Percentiles rank a stretch among this genome's conserved stretches.
Conservation (phyloP, 2,113 vertebrate species). For the Gallinago undulata region DNA sequence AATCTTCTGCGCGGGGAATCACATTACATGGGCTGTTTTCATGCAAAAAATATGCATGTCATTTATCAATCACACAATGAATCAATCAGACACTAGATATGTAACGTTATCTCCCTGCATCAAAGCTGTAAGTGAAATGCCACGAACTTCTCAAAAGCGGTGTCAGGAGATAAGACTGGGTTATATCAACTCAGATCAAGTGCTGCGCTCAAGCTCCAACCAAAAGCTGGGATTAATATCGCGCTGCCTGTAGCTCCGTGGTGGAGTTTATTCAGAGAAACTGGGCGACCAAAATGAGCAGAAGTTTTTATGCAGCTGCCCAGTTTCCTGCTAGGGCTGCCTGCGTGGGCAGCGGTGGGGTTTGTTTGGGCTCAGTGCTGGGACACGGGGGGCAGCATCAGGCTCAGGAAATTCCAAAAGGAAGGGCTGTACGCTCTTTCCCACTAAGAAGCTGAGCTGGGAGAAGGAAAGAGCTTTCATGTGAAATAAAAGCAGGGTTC, state of each 20-base stretch:
- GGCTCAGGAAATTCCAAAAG: not conserved
- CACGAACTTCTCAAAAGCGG: not conserved
- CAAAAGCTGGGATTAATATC: not conserved
- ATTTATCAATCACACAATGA: constrained; percentile 57
- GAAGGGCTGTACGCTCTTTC: not conserved
- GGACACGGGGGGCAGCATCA: constrained; percentile 4
- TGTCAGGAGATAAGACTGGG: constrained; percentile 28
- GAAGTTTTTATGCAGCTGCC: not conserved
- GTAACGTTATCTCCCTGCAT: constrained; percentile 5
- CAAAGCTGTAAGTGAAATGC: not conserved
- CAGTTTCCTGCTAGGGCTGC: not conserved
- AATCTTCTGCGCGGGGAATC: not conserved
- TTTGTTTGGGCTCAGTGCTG: not conserved
- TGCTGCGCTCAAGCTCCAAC: not conserved
- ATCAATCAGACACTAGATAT: constrained; percentile 26
- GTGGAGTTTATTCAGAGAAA: not conserved
- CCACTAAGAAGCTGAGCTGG: not conserved
- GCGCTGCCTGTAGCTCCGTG: not conserved
- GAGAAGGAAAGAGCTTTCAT: not conserved
- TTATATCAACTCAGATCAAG: not conserved
- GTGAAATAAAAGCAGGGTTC: not conserved
- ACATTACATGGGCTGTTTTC: constrained; percentile 23
- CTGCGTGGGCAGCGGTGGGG: accelerated
- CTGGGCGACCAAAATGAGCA: not conserved
- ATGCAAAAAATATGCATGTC: constrained; percentile 31